Evolutionary conservation across 2,888 invertebrate species (phyloP), one percentile per base, ranked within the genome.

Genomic region (Drosophila parthenogenetica): DNA sequence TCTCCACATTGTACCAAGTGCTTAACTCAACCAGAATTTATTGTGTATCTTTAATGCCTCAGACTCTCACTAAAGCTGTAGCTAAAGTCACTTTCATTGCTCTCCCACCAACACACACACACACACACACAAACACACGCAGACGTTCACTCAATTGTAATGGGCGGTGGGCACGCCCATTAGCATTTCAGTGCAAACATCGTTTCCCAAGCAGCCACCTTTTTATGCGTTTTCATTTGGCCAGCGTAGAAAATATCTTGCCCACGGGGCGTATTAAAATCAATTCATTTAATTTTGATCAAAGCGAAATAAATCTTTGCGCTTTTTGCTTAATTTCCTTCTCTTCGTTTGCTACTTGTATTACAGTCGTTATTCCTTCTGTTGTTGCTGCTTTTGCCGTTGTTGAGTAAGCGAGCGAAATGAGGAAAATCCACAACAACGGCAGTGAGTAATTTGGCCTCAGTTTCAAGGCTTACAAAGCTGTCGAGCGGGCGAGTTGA

Each of bases 241-340:
- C 54, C 54, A 89, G 70, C 84, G 81, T 66, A 77, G 89, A 66
- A 89, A 85, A 85, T 87, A 85, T 83, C 83, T 88, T 87, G 87
- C 85, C 85, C 85, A 87, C 79, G 89, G 89, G 85, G 89, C 85
- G 85, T 85, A 85, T 85, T 85, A 85, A 85, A 85, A 85, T 85
- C 85, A 85, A 85, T 85, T 85, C 89, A 89, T 85, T 85, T 85
- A 89, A 85, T 89, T 85, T 85, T 85, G 85, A 85, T 85, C 85
- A 85, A 85, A 85, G 85, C 79, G 87, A 85, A 85, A 85, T 85
- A 85, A 85, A 85, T 85, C 85, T 85, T 85, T 85, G 84, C 87
- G 87, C 89, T 85, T 89, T 85, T 85, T 87, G 79, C 75, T 79
- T 88, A 86, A 84, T 81, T 89, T 89, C 75, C 82, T 84, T 73